A percentile compares a stretch with the other conserved stretches of the same genome.
Conservation (phyloP, 2,888 invertebrate genomes). For the Dasypolia templi region DNA sequence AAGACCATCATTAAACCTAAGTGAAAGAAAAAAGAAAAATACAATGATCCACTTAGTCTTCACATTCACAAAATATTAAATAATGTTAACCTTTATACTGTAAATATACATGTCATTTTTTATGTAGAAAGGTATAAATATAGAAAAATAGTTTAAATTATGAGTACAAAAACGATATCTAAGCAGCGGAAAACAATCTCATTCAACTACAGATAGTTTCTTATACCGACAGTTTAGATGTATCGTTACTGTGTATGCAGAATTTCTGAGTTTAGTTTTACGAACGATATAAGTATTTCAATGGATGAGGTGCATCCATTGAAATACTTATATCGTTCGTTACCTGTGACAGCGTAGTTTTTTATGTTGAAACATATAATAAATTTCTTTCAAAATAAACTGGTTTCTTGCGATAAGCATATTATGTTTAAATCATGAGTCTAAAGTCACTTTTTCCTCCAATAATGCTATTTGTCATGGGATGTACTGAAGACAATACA, state of each 20-base stretch:
- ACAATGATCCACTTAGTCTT: too few species aligned
- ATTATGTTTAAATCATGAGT: conserved; percentile 1
- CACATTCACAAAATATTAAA: too few species aligned
- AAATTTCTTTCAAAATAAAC: not conserved
- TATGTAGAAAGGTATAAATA: too few species aligned
- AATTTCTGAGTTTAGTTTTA: too few species aligned
- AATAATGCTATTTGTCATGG: conserved; percentile 30
- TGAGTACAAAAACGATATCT: not conserved
- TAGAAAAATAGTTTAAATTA: too few species aligned
- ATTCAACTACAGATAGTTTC: not conserved
- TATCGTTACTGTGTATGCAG: not conserved
- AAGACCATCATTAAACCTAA: too few species aligned
- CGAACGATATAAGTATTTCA: not conserved
- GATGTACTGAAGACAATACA: conserved; percentile 63
- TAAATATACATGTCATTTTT: too few species aligned
- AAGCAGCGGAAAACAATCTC: not conserved
- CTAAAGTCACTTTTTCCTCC: not conserved
- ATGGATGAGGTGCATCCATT: too few species aligned
- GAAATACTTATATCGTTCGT: too few species aligned
- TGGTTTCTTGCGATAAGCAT: not conserved
- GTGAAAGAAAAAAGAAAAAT: too few species aligned
- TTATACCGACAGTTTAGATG: too few species aligned
- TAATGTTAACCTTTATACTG: too few species aligned
- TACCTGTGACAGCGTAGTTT: not conserved
- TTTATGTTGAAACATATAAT: not conserved